These are phyloP conservation scores for Chesias legatella DNA, from an alignment of 2,888 invertebrate genomes.

Conservation along the genomic window DNA sequence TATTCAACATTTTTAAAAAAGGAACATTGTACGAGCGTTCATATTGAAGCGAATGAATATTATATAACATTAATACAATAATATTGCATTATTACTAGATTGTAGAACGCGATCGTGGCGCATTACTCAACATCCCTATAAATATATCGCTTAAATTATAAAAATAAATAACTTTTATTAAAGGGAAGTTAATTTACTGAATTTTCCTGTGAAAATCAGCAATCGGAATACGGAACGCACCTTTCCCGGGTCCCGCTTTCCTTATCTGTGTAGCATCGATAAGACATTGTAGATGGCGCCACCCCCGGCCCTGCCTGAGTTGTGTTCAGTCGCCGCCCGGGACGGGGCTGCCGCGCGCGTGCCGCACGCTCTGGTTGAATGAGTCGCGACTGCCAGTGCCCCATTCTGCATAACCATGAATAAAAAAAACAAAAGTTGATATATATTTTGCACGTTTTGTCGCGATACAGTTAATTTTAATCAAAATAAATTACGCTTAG, in stretches of 20 bases:
- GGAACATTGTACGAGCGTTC: no score
- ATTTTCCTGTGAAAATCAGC: not conserved
- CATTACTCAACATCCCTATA: no score
- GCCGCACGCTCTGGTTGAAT: not conserved
- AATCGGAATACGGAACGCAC: constrained; percentile 28
- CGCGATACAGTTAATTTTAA: not conserved
- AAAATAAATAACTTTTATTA: no score
- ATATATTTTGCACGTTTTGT: not conserved
- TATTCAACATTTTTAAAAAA: no score
- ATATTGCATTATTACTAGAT: no score
- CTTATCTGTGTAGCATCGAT: constrained; percentile 38
- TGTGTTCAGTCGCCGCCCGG: constrained; percentile 60
- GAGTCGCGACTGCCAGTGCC: constrained; percentile 6
- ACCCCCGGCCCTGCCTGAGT: constrained; percentile 14
- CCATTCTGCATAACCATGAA: constrained; percentile 26
- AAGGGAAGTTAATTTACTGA: no score
- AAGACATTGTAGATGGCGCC: constrained; percentile 40
- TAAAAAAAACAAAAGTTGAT: constrained; percentile 28
- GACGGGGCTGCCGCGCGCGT: constrained; percentile 45
- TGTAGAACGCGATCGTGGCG: no score
- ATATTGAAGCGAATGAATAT: no score
- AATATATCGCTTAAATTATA: no score
- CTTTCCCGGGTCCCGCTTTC: constrained; percentile 11
- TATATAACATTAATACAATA: no score
- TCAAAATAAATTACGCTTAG: no score